Base-by-base conservation (phyloP, 2,888 invertebrate species). In the Hirtodrosophila trivittata region DNA sequence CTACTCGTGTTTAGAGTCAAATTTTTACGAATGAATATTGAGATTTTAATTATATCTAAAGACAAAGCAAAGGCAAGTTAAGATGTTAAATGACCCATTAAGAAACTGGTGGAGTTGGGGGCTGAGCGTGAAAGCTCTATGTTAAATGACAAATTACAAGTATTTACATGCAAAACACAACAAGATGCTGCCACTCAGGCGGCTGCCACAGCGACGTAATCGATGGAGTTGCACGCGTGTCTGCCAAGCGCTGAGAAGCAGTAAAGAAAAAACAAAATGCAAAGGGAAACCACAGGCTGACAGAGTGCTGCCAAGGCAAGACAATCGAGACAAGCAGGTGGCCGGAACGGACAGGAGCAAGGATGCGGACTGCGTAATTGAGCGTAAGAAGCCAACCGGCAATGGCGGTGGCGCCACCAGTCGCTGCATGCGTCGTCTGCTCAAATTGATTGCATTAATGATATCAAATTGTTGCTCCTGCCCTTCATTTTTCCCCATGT, bases 121-220 rank as follows among this genome's bases (percentile, higher is more conserved):
- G 14, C 21, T 50, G 30, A 12, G 56, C 32, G 38, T 38, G 55
- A 51, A 55, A 55, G 55, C 49, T 59, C 43, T 54, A 54, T 50
- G 64, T 63, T 75, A 74, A 77, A 75, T 72, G 77, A 77, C 76
- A 77, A 77, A 77, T 77, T 77, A 77, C 76, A 77, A 66, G 75
- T 75, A 75, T 77, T 77, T 77, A 77, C 76, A 77, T 77, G 75
- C 69, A 62, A 66, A 75, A 75, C 72, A 76, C 68, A 74, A 57
- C 74, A 71, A 71, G 73, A 57, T 67, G 75, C 63, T 47, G 67
- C 37, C 47, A 49, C 35, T 37, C 18, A 38, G 50, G 26, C 42
- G 56, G 28, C 66, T 21, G 56, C 26, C 59, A 41, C n/a, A 14
- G 35, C 56, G 28, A 58, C 43, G 63, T 75, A 67, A 75, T 73